These are phyloP conservation scores for Dendrocopos noguchii DNA, from an alignment of 2,113 vertebrate genomes.

Conservation along the genomic window DNA sequence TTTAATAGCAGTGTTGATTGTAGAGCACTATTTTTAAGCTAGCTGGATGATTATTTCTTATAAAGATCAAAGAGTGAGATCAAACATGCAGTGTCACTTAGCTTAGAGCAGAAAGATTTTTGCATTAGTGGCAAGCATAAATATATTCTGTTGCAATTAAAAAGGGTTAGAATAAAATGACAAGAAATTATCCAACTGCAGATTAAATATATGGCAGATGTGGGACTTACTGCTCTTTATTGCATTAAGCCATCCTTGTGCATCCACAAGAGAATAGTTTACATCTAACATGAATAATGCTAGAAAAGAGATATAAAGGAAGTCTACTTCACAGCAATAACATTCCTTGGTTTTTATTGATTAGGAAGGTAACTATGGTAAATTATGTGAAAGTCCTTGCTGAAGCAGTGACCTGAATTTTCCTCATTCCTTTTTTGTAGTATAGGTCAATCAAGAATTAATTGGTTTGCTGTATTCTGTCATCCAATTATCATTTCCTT, in stretches of 20 bases:
- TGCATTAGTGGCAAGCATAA: neutral
- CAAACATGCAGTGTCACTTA: neutral
- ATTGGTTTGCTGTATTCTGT: neutral
- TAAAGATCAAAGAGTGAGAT: neutral
- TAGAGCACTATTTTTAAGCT: neutral
- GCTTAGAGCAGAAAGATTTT: neutral
- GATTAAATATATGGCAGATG: neutral
- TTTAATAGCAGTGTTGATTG: neutral
- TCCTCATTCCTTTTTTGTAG: neutral
- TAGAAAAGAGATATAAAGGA: neutral
- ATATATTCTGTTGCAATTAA: neutral
- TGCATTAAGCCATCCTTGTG: neutral
- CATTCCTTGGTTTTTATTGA: neutral
- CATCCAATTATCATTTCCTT: neutral
- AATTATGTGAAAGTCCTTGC: neutral
- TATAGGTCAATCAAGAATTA: neutral
- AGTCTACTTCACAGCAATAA: neutral
- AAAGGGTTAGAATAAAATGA: neutral
- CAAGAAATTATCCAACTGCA: neutral
- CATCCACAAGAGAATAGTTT: neutral
- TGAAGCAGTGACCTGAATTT: neutral
- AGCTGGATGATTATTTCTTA: neutral
- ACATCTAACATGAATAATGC: neutral
- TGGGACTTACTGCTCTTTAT: neutral
- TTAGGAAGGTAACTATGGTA: neutral